Percentiles rank a stretch among this genome's conserved stretches.
Conservation (phyloP, 2,888 invertebrate species). For the Cryptosula pallasiana region DNA sequence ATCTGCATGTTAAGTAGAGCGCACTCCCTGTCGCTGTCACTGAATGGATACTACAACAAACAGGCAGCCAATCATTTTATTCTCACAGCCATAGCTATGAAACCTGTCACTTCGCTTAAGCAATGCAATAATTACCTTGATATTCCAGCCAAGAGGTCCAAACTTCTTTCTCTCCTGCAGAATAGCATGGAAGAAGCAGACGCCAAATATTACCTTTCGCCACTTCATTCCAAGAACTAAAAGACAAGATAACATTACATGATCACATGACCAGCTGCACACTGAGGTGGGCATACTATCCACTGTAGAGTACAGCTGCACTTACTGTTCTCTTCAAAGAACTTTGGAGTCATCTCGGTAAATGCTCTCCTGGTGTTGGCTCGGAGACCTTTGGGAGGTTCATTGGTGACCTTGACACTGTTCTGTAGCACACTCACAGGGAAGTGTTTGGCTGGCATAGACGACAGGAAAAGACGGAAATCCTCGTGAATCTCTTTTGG, state of each 20-base stretch:
- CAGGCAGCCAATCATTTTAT: neutral
- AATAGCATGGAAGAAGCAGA: constrained; percentile 55
- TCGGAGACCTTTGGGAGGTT: constrained; percentile 54
- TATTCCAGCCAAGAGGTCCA: constrained; percentile 55
- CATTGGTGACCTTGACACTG: constrained; percentile 55
- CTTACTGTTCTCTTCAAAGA: constrained; percentile 74
- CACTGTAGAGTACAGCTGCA: no score
- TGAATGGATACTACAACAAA: constrained; percentile 51
- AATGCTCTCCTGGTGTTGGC: constrained; percentile 79
- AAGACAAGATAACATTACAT: no score
- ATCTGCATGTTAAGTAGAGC: constrained; percentile 58
- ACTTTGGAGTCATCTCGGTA: constrained; percentile 72
- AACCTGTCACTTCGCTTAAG: no score
- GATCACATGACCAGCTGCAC: no score
- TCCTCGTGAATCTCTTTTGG: constrained; percentile 49
- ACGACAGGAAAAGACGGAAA: constrained; percentile 53
- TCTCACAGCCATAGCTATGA: constrained; percentile 25
- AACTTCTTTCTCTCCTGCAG: constrained; percentile 55
- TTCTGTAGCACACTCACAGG: constrained; percentile 55
- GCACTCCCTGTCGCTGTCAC: constrained; percentile 54
- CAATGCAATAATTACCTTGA: constrained; percentile 38
- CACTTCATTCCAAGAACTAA: constrained; percentile 48
- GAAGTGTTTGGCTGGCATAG: constrained; percentile 53
- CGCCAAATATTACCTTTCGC: constrained; percentile 52
- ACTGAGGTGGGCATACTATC: no score